Percentiles rank a stretch among this genome's conserved stretches.
phyloP scores from a whole-genome alignment of 2,113 vertebrate genomes.

The Melanerpes formicivorus region DNA sequence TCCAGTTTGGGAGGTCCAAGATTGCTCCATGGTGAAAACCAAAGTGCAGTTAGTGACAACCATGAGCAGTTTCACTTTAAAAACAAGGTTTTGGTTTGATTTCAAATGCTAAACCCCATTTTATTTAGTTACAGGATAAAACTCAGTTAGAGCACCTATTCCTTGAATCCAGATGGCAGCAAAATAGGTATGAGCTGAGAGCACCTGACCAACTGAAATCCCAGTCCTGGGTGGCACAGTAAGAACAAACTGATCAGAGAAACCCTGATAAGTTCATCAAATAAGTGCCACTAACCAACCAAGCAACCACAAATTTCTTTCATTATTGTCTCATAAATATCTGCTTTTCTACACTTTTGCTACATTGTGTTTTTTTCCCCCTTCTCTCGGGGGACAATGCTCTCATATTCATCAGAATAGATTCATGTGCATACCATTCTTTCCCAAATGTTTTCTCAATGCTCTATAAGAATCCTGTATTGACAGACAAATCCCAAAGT shows the following conservation, averaged over 20 bases:
- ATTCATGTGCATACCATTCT: not conserved
- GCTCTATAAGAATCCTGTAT: not conserved
- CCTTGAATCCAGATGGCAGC: not conserved
- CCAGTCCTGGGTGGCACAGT: not conserved
- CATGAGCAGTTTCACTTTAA: not conserved
- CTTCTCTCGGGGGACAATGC: not conserved
- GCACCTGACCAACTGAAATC: not conserved
- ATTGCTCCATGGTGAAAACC: fast-evolving
- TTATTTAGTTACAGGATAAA: not conserved
- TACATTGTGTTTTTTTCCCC: not conserved
- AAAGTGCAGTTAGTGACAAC: not conserved
- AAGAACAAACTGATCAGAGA: not conserved
- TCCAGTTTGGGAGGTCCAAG: not conserved
- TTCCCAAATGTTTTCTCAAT: conserved; percentile 18
- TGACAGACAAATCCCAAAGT: not conserved
- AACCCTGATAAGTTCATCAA: not conserved
- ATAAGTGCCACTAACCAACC: not conserved
- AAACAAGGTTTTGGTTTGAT: not conserved
- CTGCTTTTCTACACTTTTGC: not conserved
- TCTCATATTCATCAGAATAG: not conserved
- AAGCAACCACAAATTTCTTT: not conserved
- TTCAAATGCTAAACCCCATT: not conserved
- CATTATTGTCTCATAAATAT: not conserved
- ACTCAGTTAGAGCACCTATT: not conserved
- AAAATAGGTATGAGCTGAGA: not conserved